Percentiles rank a stretch among this genome's conserved stretches.
Conservation (phyloP, 2,888 invertebrate species). For the Linyphia triangularis region DNA sequence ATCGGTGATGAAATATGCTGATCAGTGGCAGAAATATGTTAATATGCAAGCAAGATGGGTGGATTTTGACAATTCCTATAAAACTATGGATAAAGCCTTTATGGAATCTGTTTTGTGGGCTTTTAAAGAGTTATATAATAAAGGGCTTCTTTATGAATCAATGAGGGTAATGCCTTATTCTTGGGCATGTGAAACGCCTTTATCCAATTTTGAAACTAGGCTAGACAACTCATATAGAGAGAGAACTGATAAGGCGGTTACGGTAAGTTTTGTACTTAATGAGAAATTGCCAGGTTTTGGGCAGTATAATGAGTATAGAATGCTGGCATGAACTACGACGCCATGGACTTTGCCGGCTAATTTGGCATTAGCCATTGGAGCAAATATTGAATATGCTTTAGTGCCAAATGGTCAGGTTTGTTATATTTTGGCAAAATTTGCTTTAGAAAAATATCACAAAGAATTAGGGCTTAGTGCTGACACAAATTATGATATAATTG, state of each 20-base stretch:
- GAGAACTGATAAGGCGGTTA: not conserved
- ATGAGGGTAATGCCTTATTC: slow-evolving; percentile 64
- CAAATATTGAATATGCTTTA: not conserved
- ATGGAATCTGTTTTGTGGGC: slow-evolving; percentile 99
- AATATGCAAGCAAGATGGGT: slow-evolving; percentile 97
- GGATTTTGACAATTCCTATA: slow-evolving; percentile 99
- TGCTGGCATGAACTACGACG: not conserved
- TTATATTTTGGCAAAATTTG: too few species aligned
- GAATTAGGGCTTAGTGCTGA: not conserved
- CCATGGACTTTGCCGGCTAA: not conserved
- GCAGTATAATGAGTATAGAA: not conserved
- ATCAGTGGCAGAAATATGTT: slow-evolving; percentile 83
- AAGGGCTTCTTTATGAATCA: slow-evolving; percentile 97
- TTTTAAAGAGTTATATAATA: slow-evolving; percentile 95
- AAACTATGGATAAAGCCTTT: slow-evolving; percentile 97
- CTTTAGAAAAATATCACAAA: not conserved
- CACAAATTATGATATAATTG: not conserved
- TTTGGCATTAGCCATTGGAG: not conserved
- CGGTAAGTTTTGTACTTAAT: not conserved
- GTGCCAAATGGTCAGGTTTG: not conserved
- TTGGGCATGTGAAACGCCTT: not conserved
- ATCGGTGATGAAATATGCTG: not conserved
- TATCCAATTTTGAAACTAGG: slow-evolving; percentile 7
- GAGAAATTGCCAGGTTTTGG: too few species aligned
- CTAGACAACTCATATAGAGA: too few species aligned